Base-by-base conservation (phyloP, 2,888 invertebrate genomes). In the Orgyia antiqua region DNA sequence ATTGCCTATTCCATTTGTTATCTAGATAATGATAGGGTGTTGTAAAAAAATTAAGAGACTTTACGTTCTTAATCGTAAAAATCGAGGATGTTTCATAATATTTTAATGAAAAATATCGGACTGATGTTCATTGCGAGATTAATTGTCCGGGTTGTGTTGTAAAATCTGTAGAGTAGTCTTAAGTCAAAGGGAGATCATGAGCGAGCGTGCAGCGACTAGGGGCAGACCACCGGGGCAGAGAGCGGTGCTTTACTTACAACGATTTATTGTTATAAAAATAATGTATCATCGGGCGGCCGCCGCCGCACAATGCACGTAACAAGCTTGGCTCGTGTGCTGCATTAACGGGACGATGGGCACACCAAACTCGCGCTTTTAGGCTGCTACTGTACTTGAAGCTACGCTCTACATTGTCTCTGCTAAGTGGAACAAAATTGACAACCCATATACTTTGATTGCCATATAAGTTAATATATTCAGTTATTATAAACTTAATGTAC, bases 181-280 rank as follows among this genome's bases (percentile, higher is more conserved):
- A 49, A 52, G 56, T 57, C 53, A 44, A 48, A 36, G 37, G 51
- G 36, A 43, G 45, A 39, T 43, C 39, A 48, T 34, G 55, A 39
- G 51, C 37, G 55, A 51, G 56, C 62, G 55, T 57, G 59, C 53
- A 47, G 51, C 51, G 51, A 50, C 45, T 47, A 44, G 42, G 51
- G 58, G 75, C 55, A 58, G 82, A 77, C 84, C 83, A 84, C 84
- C 84, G 63, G 65, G 54, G 71, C 60, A 58, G 69, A 38, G 39
- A 49, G 63, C 73, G 72, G 79, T 83, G 79, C 78, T 78, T 80
- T 83, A 82, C 83, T 78, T 76, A 67, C 76, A 68, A 73, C 77
- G 79, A 84, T 84, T 86, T 84, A 86, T 86, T 86, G 79, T 84
- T 83, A 86, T 82, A 84, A 84, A 84, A 84, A 84, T 84, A 84